Evolutionary conservation across 2,888 invertebrate genomes (phyloP).

Genomic region (Limnephilus lunatus): DNA sequence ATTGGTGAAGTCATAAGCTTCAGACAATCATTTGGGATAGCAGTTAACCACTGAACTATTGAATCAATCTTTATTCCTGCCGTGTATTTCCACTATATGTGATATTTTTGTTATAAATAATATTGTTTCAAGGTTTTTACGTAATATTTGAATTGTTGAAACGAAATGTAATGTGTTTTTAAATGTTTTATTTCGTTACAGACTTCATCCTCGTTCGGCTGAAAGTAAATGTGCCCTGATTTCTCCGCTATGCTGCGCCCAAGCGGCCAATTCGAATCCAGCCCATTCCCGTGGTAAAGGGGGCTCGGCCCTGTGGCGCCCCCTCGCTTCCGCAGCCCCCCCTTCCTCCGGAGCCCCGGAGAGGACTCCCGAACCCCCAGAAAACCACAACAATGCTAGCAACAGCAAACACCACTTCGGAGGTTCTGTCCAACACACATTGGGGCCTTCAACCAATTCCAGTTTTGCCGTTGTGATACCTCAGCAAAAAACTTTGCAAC

Average conservation of each 20-base stretch:
- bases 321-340: conserved; percentile 69
- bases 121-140: too few species aligned
- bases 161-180: neutral
- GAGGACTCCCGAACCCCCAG: conserved; percentile 58
- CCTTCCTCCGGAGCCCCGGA: conserved; percentile 66
- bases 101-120: too few species aligned
- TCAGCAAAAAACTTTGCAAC: conserved; percentile 61
- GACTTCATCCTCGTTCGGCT: conserved; percentile 93
- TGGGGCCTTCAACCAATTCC: conserved; percentile 65
- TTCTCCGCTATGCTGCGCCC: conserved; percentile 86
- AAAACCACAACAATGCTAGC: conserved; percentile 50
- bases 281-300: conserved; percentile 69
- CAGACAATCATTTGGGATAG: neutral
- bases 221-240: conserved; percentile 89
- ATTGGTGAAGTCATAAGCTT: too few species aligned
- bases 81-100: too few species aligned
- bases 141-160: too few species aligned
- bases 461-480: conserved; percentile 65
- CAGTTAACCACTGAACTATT: neutral
- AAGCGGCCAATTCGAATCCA: conserved; percentile 70
- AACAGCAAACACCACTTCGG: conserved; percentile 57
- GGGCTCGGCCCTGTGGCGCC: conserved; percentile 70
- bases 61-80: too few species aligned
- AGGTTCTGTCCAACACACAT: conserved; percentile 64
- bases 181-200: conserved; percentile 65